These are phyloP conservation scores for Neopelma chrysocephalum DNA, from an alignment of 2,797 vertebrate genomes.

Conservation along the genomic window DNA sequence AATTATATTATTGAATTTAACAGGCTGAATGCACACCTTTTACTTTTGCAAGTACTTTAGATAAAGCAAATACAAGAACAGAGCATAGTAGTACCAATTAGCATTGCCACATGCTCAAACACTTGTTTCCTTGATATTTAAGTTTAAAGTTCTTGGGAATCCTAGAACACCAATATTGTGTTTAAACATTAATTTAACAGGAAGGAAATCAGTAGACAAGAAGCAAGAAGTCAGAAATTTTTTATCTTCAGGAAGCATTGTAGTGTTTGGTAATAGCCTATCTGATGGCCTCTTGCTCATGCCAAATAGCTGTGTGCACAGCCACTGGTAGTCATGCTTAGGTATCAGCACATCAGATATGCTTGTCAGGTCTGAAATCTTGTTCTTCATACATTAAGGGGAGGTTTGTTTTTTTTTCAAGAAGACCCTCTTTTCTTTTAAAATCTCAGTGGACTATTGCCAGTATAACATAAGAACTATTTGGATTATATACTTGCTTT, in stretches of 20 bases:
- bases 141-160: constrained; percentile 2
- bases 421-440: background rate
- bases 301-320: background rate
- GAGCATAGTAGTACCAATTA: constrained; percentile 48
- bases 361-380: background rate
- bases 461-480: background rate
- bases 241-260: background rate
- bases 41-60: constrained; percentile 41
- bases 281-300: background rate
- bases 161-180: background rate
- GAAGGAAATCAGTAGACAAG: background rate
- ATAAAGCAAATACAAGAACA: constrained; percentile 37
- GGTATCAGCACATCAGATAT: accelerated
- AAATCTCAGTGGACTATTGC: background rate
- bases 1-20: constrained; percentile 38
- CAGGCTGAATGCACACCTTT: constrained; percentile 30
- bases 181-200: constrained; percentile 40
- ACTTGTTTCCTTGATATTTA: constrained; percentile 33
- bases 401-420: background rate
- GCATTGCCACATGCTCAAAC: background rate
- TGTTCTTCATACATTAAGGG: background rate
- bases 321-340: background rate
- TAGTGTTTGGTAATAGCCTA: background rate
- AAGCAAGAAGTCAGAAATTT: background rate
- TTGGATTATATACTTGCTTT: background rate